These are phyloP conservation scores for Lontra canadensis DNA, from an alignment of 2,113 vertebrate species.

Conservation along the genomic window DNA sequence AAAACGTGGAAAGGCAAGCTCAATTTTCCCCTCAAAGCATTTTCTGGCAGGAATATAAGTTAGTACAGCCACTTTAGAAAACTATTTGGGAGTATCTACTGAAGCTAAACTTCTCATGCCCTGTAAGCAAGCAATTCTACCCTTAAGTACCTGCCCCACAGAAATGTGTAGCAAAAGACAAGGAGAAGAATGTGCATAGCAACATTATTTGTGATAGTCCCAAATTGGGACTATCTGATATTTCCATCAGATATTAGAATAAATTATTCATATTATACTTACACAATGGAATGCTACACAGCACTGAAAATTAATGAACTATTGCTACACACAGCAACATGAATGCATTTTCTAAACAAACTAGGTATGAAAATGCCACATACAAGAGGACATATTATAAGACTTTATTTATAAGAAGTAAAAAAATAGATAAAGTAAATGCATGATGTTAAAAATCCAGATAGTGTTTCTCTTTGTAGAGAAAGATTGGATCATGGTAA, in stretches of 20 bases:
- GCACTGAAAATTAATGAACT: neutral
- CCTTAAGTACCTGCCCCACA: neutral
- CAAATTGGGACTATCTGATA: neutral
- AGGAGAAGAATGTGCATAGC: neutral
- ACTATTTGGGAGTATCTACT: neutral
- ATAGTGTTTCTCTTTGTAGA: neutral
- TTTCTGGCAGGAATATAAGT: neutral
- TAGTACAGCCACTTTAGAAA: conserved; percentile 7
- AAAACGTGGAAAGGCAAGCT: neutral
- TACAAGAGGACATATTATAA: neutral
- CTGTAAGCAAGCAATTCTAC: neutral
- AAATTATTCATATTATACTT: neutral
- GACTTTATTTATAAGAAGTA: neutral
- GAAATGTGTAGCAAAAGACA: neutral
- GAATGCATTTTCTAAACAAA: neutral
- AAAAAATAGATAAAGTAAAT: conserved; percentile 7
- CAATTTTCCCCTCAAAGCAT: neutral
- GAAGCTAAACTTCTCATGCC: neutral
- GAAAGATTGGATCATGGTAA: neutral
- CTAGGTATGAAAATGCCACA: neutral
- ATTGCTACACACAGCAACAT: neutral
- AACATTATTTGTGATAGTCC: neutral
- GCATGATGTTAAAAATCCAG: neutral
- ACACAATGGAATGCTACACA: neutral
- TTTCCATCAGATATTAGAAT: conserved; percentile 14